These are phyloP conservation scores for Mesitornis unicolor DNA, from an alignment of 2,113 vertebrate genomes.

Conservation along the genomic window DNA sequence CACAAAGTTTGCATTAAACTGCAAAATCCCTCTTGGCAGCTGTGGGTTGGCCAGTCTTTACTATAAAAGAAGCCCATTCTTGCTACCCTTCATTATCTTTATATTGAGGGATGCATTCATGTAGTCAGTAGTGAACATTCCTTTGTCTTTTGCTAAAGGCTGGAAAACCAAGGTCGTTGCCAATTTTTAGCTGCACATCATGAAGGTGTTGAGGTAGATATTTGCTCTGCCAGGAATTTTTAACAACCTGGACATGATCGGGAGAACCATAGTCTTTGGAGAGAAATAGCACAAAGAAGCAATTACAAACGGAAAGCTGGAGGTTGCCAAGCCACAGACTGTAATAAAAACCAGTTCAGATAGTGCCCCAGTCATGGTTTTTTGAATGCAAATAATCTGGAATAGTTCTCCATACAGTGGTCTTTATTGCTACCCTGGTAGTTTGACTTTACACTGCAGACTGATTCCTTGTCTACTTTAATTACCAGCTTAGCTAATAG, in stretches of 20 bases:
- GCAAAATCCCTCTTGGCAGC: not conserved
- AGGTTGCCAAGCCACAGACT: not conserved
- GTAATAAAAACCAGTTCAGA: not conserved
- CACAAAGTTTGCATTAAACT: not conserved
- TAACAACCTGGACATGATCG: not conserved
- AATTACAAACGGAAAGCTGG: not conserved
- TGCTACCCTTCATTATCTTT: not conserved
- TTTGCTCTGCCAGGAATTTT: not conserved
- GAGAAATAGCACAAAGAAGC: not conserved
- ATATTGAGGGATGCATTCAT: not conserved
- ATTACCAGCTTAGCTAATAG: not conserved
- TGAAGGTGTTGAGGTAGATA: not conserved
- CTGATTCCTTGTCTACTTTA: not conserved
- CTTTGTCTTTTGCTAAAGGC: not conserved
- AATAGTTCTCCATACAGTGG: not conserved
- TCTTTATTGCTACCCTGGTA: not conserved
- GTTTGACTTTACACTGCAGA: not conserved
- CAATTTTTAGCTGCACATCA: not conserved
- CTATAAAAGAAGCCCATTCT: not conserved
- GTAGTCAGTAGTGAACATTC: not conserved
- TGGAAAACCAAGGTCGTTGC: not conserved
- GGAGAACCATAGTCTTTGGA: not conserved
- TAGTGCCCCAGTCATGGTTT: not conserved
- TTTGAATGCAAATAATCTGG: not conserved
- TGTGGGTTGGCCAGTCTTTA: not conserved